Base-by-base conservation (phyloP, 1,140 invertebrate genomes). In the Hydropsyche tenuis region DNA sequence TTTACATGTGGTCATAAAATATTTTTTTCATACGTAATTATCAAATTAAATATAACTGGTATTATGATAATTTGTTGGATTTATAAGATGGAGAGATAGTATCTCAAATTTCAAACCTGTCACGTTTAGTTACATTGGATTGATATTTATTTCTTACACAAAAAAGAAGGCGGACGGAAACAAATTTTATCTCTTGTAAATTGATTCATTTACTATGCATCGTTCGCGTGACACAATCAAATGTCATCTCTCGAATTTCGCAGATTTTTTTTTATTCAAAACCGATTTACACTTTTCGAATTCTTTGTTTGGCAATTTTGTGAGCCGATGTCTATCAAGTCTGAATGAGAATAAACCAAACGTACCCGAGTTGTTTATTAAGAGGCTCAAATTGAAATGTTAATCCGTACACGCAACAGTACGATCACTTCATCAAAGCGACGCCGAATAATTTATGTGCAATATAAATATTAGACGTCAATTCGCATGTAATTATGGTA, bases 61-160 rank as follows among this genome's bases (percentile, higher is more conserved):
- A 23, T 14, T 9, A 37, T 37, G 30, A 20, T 60, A 23, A 60
- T 60, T 60, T 60, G 22, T 60, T 60, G 18, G 23, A 60, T 12
- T 12, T n/a, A n/a, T n/a, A n/a, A n/a, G n/a, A n/a, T n/a, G n/a
- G n/a, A 23, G 14, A 14, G 56, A 60, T 60, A 60, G 12, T 60
- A 60, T 60, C 22, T 60, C 56, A 60, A n/a, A 60, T 60, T 60
- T 60, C 22, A 12, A n/a, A 23, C 22, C 56, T 60, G 56, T 60
- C 56, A 60, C 56, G 25, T 60, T 1, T 60, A 1, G 23, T 60
- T 25, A 2, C 7, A 25, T 6, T 4, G 14, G 22, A 60, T 60
- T 60, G 22, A 60, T 56, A 56, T 56, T 22, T 56, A 56, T 56
- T 22, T 23, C 1, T 60, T 25, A 60, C 56, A 14, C 25, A 25